phyloP scores from a whole-genome alignment of 23 tunicate genomes.

The Trididemnum miniatum region DNA sequence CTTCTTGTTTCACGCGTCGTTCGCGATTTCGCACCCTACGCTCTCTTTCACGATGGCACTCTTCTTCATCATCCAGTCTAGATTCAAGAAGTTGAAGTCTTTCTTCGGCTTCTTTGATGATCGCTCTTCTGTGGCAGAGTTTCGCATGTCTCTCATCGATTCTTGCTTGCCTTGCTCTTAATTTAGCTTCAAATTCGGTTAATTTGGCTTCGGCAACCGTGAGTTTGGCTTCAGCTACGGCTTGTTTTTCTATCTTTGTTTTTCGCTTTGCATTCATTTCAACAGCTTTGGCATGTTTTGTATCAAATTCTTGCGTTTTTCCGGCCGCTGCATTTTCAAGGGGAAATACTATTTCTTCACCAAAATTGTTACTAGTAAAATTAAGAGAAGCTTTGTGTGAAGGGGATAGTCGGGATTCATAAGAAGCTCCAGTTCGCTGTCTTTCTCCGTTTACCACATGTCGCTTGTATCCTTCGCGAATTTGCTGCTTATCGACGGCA shows the following conservation, averaged over 20 bases:
- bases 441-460: constrained; percentile 26
- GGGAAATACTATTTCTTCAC: constrained; percentile 45
- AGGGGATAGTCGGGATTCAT: constrained; percentile 13
- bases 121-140: constrained; percentile 72
- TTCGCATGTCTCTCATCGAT: constrained; percentile 91
- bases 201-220: constrained; percentile 73
- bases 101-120: constrained; percentile 64
- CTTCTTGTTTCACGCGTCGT: constrained; percentile 75
- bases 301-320: constrained; percentile 11
- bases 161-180: constrained; percentile 75
- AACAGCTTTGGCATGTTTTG: constrained; percentile 41
- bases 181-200: constrained; percentile 72
- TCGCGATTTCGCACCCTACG: constrained; percentile 72
- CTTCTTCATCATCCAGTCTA: constrained; percentile 80
- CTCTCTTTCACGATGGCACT: constrained; percentile 67
- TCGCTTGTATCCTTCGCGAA: constrained; percentile 38
- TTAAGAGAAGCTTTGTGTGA: not conserved
- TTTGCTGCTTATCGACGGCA: constrained; percentile 14
- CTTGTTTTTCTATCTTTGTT: constrained; percentile 53
- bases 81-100: constrained; percentile 53
- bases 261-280: constrained; percentile 67
- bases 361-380: not conserved
- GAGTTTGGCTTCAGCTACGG: constrained; percentile 51
- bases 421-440: constrained; percentile 37
- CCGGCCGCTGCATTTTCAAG: constrained; percentile 74